phyloP scores from a whole-genome alignment of 2,113 vertebrate genomes.

The Sebastes schlegelii region DNA sequence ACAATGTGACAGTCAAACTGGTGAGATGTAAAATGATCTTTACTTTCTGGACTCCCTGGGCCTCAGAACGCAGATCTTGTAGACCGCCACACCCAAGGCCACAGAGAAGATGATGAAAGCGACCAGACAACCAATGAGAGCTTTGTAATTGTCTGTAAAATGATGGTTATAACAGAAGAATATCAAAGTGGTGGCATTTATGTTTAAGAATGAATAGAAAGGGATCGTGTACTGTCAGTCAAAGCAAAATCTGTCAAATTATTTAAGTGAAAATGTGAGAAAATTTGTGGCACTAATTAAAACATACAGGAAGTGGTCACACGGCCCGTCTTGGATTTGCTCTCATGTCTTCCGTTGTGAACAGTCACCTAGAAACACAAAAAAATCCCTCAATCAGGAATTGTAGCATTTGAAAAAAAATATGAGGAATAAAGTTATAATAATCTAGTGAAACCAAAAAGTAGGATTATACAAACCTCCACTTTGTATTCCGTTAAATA shows the following conservation, averaged over 20 bases:
- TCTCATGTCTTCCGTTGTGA: rapidly evolving
- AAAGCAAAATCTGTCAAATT: background rate
- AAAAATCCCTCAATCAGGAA: background rate
- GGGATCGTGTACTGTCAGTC: background rate
- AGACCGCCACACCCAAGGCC: conserved; percentile 89
- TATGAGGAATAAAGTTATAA: background rate
- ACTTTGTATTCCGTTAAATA: conserved; percentile 82
- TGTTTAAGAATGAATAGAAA: rapidly evolving
- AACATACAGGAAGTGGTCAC: conserved; percentile 36
- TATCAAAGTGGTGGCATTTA: background rate
- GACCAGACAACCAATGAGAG: conserved; percentile 88
- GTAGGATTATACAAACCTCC: conserved; percentile 73
- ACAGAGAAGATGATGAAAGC: conserved; percentile 87
- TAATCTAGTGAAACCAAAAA: background rate
- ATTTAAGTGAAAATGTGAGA: background rate
- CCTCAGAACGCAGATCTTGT: conserved; percentile 91
- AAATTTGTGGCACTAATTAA: background rate
- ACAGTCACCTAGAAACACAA: conserved; percentile 48
- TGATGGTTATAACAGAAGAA: background rate
- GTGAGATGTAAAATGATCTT: conserved; percentile 32
- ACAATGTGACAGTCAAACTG: background rate
- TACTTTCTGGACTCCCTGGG: conserved; percentile 84
- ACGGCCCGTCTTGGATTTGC: rapidly evolving
- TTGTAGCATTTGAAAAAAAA: background rate
- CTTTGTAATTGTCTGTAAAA: conserved; percentile 88